Conservation (phyloP, 1,140 invertebrate genomes). For the Sminthurides bifidus region DNA sequence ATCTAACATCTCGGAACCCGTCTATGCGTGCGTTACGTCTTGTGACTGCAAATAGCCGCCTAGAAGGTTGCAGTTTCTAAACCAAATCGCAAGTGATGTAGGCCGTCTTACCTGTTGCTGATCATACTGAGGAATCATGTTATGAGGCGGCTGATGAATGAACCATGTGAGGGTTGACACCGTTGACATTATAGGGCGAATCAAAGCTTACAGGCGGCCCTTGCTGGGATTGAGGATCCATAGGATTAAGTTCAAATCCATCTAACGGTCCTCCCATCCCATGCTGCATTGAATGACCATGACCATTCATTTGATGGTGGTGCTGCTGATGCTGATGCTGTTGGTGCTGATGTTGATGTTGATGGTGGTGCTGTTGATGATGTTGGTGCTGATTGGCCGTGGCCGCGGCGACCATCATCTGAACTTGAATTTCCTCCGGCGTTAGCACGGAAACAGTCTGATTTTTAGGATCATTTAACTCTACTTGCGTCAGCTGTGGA, state of each 20-base stretch:
- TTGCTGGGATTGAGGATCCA: slow-evolving; percentile 22
- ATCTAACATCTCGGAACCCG: too few relatives aligned
- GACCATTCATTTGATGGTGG: slow-evolving; percentile 21
- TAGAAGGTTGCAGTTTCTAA: too few relatives aligned
- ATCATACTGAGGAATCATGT: slow-evolving; percentile 22
- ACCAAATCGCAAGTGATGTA: too few relatives aligned
- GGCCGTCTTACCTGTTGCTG: too few relatives aligned
- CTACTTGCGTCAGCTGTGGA: too few relatives aligned
- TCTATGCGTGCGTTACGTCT: too few relatives aligned
- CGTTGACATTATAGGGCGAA: slow-evolving; percentile 15
- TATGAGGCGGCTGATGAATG: slow-evolving; percentile 26
- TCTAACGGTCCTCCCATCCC: slow-evolving; percentile 18
- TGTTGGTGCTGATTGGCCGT: slow-evolving; percentile 9
- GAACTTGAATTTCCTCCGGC: too few relatives aligned
- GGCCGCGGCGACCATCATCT: too few relatives aligned
- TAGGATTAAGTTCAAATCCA: slow-evolving; percentile 23
- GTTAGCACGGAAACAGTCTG: too few relatives aligned
- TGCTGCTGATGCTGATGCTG: slow-evolving; percentile 15
- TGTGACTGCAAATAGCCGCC: too few relatives aligned
- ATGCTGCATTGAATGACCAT: slow-evolving; percentile 21
- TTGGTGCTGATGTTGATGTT: slow-evolving; percentile 13
- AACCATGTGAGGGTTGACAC: slow-evolving; percentile 26
- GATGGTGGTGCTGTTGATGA: slow-evolving; percentile 21
- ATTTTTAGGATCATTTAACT: too few relatives aligned
- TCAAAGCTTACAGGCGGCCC: slow-evolving; percentile 17